These are phyloP conservation scores for Lamellibrachia satsuma DNA, from an alignment of 2,888 invertebrate genomes.

Conservation along the genomic window DNA sequence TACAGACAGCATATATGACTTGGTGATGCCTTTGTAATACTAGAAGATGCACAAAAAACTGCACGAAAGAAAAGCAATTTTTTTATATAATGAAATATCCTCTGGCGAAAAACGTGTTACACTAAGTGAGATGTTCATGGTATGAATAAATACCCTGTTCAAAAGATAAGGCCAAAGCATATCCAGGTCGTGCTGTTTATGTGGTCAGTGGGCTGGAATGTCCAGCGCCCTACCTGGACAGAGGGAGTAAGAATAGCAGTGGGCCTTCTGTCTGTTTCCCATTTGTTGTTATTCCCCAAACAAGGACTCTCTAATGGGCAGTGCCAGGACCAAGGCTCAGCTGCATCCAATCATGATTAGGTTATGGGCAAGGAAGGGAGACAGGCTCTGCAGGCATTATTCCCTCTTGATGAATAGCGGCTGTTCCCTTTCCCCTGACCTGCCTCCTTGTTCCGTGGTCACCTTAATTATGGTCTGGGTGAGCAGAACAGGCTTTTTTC, in stretches of 20 bases:
- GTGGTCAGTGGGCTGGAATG: background rate
- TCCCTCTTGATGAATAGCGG: background rate
- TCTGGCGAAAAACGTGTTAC: background rate
- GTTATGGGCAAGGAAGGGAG: background rate
- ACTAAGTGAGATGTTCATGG: background rate
- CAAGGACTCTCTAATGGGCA: constrained; percentile 3
- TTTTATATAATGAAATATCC: background rate
- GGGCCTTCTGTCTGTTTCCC: background rate
- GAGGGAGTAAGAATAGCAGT: background rate
- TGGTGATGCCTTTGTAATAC: too few relatives aligned
- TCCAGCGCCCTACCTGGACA: background rate
- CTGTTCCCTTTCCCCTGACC: constrained; percentile 3
- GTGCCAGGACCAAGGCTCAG: background rate
- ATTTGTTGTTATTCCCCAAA: background rate
- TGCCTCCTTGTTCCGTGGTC: background rate
- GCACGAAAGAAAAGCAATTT: background rate
- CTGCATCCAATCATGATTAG: constrained; percentile 13
- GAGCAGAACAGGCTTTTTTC: background rate
- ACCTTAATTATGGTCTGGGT: background rate
- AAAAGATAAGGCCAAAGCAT: background rate
- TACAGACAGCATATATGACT: background rate
- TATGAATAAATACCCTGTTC: background rate
- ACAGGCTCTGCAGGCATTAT: constrained; percentile 13
- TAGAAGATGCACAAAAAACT: background rate
- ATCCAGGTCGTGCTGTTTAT: background rate